Evolutionary conservation across 2,888 invertebrate species (phyloP), one percentile per base, ranked within the genome.

Genomic region (Steromphala cineraria): DNA sequence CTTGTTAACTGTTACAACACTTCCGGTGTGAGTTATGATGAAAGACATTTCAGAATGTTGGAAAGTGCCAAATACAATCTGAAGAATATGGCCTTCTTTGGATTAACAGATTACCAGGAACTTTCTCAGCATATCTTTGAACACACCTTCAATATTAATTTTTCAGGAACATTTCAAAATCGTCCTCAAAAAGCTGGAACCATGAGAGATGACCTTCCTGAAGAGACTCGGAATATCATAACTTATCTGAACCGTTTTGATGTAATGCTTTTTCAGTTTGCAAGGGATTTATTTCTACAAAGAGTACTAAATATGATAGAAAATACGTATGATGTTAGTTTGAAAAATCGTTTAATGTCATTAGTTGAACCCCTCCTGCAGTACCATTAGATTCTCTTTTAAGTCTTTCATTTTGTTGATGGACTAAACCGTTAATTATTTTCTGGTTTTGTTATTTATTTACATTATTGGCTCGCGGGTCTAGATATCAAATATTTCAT

Each of bases 1-100:
- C 95, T 98, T 77, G 96, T 99, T 53, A 98, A 98, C 81, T 99
- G 99, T 94, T 99, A 99, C 94, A 97, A 99, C 85, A 87, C 80
- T 7, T 85, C 90, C 10, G 36, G 36, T 36, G 83, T 90, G 82
- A 78, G 87, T n/a, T 62, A 82, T 8, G 82, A 84, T 15, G 79
- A 87, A 46, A 83, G 91, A 21, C 86, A 91, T 56, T 78, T 83
- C 78, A 96, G 98, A 74, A 96, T 99, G 95, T 94, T 99, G 85
- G 97, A 97, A 53, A 98, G 98, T 91, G 99, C 99, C 78, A 99
- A 99, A 94, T 95, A 96, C 87, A 99, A 99, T 94, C 95, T 99
- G 81, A 96, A 96, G 76, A 85, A 90, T 53, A 98, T 99, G 97
- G 97, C 99, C 79, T 99, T 98, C 94, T 99, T 99, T 94, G 99